These are phyloP conservation scores for Pachycephus smyrnensis DNA, from an alignment of 2,888 invertebrate species.

Conservation along the genomic window DNA sequence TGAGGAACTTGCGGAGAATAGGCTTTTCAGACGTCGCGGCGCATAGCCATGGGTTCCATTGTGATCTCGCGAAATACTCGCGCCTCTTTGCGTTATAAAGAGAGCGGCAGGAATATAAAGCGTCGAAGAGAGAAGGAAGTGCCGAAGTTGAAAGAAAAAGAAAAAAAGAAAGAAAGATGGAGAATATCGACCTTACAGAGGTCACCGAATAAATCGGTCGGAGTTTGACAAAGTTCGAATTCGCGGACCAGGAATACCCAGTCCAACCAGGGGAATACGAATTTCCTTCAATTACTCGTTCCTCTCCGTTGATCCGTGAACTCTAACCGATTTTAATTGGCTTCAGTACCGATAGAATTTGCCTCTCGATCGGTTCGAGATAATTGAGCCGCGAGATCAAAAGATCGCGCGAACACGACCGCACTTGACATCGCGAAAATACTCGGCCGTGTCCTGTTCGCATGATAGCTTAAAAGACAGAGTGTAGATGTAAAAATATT, in stretches of 20 bases:
- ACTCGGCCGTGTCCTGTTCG: background rate
- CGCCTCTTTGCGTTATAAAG: background rate
- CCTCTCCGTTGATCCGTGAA: constrained; percentile 24
- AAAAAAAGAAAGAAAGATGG: background rate
- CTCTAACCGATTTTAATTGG: constrained; percentile 48
- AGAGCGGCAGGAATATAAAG: no score
- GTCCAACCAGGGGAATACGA: constrained; percentile 16
- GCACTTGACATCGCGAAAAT: background rate
- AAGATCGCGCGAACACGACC: background rate
- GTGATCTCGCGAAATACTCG: background rate
- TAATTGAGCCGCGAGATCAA: constrained; percentile 25
- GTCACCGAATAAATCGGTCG: background rate
- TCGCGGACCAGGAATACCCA: background rate
- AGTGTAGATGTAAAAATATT: no score
- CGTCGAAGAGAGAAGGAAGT: background rate
- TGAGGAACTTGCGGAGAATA: background rate
- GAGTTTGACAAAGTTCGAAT: constrained; percentile 10
- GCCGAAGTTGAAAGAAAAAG: background rate
- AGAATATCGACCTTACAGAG: background rate
- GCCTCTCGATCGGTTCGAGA: constrained; percentile 30
- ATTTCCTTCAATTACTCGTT: constrained; percentile 27
- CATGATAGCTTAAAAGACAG: background rate
- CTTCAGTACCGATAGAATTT: constrained; percentile 28
- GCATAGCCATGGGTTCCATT: background rate
- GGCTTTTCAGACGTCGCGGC: background rate